Evolutionary conservation across 2,888 invertebrate species (phyloP).

Genomic region (Chrysina gloriosa): DNA sequence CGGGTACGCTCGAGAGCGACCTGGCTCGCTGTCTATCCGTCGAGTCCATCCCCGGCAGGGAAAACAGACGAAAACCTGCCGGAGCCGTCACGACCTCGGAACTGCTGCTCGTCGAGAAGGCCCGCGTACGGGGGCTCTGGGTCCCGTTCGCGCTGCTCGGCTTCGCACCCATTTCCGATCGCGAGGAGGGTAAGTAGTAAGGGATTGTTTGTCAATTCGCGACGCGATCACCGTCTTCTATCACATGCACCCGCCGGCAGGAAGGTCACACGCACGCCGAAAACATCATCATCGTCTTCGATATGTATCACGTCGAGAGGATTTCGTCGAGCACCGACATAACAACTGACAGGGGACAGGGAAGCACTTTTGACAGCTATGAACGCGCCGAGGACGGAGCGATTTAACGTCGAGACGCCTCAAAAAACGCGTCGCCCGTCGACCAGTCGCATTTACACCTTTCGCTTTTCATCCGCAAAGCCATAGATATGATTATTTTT

Average conservation of each 20-base stretch:
- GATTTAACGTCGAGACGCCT: not conserved
- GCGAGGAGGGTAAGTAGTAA: not conserved
- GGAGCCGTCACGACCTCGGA: conserved; percentile 73
- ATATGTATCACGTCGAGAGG: not conserved
- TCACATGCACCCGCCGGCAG: not conserved
- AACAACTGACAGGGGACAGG: not conserved
- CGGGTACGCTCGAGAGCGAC: conserved; percentile 86
- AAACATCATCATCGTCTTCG: not conserved
- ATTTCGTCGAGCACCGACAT: not conserved
- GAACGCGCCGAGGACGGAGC: not conserved
- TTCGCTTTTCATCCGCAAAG: not conserved
- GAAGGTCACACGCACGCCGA: not conserved
- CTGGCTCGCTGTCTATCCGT: conserved; percentile 85
- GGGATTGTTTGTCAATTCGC: not conserved
- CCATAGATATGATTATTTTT: conserved; percentile 43
- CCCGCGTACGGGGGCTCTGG: conserved; percentile 78
- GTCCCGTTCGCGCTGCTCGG: conserved; percentile 83
- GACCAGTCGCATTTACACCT: not conserved
- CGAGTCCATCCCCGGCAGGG: conserved; percentile 78
- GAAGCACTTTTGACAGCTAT: not conserved
- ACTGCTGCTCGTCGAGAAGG: conserved; percentile 80
- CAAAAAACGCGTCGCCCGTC: not conserved
- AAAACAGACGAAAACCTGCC: conserved; percentile 76
- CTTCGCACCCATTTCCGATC: conserved; percentile 81
- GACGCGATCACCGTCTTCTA: not conserved